Base-by-base conservation (phyloP, 2,797 vertebrate species). In the Okamejei kenojei region DNA sequence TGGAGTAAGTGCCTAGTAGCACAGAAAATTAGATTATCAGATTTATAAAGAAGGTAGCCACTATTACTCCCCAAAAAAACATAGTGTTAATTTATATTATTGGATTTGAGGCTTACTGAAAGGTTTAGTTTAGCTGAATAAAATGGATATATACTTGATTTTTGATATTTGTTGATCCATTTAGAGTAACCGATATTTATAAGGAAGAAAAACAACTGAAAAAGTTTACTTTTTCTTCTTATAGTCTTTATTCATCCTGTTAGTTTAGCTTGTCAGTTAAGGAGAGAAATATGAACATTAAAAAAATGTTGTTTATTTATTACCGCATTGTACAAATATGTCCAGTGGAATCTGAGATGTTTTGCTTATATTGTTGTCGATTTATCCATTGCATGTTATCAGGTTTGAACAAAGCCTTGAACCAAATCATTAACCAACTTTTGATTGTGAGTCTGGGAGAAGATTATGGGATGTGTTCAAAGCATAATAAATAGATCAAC, bases 1-100 rank as follows among this genome's bases (percentile, higher is more conserved):
- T 99, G 94, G 99, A 99, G 99, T 99, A 99, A 99, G 99, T 99
- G 97, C 94, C 90, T 29, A 68, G 82, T 74, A 81, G 45, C 63
- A 45, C 23, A 29, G 26, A 32, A 93, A 58, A 92, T 92, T 92
- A 76, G 71, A 74, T 91, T 91, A 91, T 38, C 90, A 45, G 19
- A 38, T 45, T 80, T 26, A 79, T 38, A 32, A 63, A 68, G 76
- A 35, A 93, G 61, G 45, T 80, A 73, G 65, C 26, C 58, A 38
- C 23, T 93, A 32, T 81, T 82, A 65, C 6, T 65, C 13, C 68
- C 54, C 78, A 93, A 80, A 68, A 38, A 54, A 93, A 93, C 63
- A n/a, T 26, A 80, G 6, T 7, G 61, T 65, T 29, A 91, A 91
- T 91, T 91, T 23, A 54, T 91, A 54, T 15, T 54, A 54, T 91